Percentiles rank a stretch among this genome's conserved stretches.
Evolutionary conservation across 2,113 vertebrate genomes (phyloP).

Genomic region (Ia io): DNA sequence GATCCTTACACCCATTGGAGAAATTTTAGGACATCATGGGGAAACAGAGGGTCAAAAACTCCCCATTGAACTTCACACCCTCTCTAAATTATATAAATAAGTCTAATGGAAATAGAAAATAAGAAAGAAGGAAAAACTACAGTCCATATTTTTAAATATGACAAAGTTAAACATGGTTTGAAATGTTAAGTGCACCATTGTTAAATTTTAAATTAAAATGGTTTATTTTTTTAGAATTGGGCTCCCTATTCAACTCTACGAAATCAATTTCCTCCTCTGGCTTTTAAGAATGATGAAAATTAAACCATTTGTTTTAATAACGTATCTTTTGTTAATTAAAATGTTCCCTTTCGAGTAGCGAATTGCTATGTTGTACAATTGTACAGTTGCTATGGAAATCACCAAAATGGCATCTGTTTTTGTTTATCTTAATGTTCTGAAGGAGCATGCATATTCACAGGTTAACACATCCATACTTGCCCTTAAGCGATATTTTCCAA

Average conservation of each 20-base stretch:
- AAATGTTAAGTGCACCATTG: background rate
- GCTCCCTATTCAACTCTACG: background rate
- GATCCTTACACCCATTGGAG: background rate
- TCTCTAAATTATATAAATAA: background rate
- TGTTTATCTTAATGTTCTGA: slow-evolving; percentile 43
- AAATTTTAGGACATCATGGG: background rate
- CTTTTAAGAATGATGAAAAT: slow-evolving; percentile 22
- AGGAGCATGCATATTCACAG: background rate
- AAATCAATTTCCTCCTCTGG: background rate
- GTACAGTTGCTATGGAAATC: slow-evolving; percentile 32
- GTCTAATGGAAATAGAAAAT: background rate
- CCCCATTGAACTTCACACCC: background rate
- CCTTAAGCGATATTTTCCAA: background rate
- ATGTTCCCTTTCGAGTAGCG: background rate
- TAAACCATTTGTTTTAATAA: slow-evolving; percentile 31
- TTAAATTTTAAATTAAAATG: slow-evolving; percentile 30
- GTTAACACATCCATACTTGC: background rate
- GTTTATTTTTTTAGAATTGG: background rate
- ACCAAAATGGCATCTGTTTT: slow-evolving; percentile 28
- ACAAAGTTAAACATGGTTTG: background rate
- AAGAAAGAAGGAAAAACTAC: background rate
- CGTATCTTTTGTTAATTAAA: slow-evolving; percentile 27
- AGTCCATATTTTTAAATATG: background rate
- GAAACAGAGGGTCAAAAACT: background rate
- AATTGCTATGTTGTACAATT: slow-evolving; percentile 1